Base-by-base conservation (phyloP, 2,888 invertebrate genomes). In the Polyommatus icarus region DNA sequence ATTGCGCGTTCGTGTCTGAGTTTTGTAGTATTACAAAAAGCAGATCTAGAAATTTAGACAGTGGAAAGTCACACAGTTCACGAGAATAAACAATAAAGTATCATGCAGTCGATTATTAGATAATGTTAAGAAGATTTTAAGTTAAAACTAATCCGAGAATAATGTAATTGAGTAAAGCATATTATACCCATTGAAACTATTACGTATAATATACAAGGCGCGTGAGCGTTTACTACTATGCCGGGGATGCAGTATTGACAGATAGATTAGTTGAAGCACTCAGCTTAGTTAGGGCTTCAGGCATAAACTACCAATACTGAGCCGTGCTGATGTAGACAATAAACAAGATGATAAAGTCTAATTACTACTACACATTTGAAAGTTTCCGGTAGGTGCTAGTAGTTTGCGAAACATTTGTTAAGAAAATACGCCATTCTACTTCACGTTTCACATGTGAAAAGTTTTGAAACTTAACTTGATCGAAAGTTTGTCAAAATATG, bases 261-360 rank as follows among this genome's bases (percentile, higher is more conserved):
- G 61, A 61, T 61, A 10, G 61, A 61, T 61, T 61, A 61, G 61
- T 61, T 61, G 20, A 61, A 61, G 61, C 61, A 24, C 24, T 59
- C 24, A 61, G 61, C 61, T 61, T 24, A 61, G 24, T 10, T n/a
- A 18, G 20, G 59, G 24, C 61, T 61, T 20, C 10, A 24, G 24
- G 24, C 61, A 12, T 24, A 59, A 59, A 59, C 59, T 24, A 61
- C 24, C 61, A 24, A 24, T 61, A 61, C 20, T 61, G 61, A 24
- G 8, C 20, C 24, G 10, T 12, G 24, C 20, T 61, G 61, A 20
- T 24, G 24, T 61, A 8, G 24, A 61, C 61, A 24, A 24, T 61
- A 59, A 57, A 59, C 20, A n/a, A 20, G 24, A 20, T 20, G 24
- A 24, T 8, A 61, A 24, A 61, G 61, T 61, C 20, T 61, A 61